phyloP scores from a whole-genome alignment of 2,797 vertebrate species.

The Poeciliopsis infans region DNA sequence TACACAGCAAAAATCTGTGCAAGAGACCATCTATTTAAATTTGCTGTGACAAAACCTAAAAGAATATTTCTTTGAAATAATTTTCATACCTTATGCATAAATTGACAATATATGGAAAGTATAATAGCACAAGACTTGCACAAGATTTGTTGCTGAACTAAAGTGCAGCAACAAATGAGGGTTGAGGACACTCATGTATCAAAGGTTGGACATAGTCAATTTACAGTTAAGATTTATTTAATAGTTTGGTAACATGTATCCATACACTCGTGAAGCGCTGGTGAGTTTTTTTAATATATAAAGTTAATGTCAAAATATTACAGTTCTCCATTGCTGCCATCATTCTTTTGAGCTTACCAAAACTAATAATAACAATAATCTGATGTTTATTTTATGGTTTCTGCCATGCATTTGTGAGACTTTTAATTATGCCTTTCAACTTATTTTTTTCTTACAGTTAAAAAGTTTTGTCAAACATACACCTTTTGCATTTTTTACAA shows the following conservation, averaged over 20 bases:
- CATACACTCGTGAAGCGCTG: background rate
- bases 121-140: conserved; percentile 9
- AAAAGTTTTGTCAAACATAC: background rate
- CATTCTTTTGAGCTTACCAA: background rate
- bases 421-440: background rate
- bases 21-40: conserved; percentile 18
- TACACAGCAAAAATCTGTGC: conserved; percentile 23
- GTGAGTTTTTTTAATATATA: background rate
- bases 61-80: conserved; percentile 32
- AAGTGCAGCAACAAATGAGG: conserved; percentile 39
- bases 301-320: background rate
- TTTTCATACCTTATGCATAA: conserved; percentile 30
- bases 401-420: background rate
- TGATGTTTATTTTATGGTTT: background rate
- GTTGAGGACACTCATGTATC: conserved; percentile 29
- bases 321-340: background rate
- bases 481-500: too few relatives aligned
- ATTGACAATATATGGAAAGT: conserved; percentile 42
- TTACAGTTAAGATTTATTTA: conserved; percentile 49
- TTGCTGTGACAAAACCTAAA: conserved; percentile 37
- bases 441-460: background rate
- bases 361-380: background rate
- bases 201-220: conserved; percentile 43
- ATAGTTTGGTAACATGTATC: conserved; percentile 35
- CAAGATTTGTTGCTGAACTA: too few relatives aligned